phyloP scores from a whole-genome alignment of 2,888 invertebrate species.

The Yponomeuta sedellus region DNA sequence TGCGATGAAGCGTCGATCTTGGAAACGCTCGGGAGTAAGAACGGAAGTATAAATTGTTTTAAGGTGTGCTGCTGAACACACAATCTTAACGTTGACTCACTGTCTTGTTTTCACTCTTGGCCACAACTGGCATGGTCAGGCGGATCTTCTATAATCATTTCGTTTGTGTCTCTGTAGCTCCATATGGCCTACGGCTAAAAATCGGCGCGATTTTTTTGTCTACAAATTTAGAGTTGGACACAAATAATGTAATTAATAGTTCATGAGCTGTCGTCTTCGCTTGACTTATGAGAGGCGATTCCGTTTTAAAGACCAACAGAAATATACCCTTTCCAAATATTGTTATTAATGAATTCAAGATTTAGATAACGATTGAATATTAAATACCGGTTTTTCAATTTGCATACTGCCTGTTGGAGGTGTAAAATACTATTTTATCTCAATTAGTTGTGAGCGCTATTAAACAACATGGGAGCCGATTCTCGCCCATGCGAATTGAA shows the following conservation, averaged over 20 bases:
- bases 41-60: too few relatives aligned
- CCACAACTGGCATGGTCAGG: too few relatives aligned
- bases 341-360: background rate
- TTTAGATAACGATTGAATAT: background rate
- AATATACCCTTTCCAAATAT: background rate
- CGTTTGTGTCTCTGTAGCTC: too few relatives aligned
- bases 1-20: too few relatives aligned
- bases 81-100: too few relatives aligned
- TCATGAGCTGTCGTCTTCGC: conserved; percentile 1
- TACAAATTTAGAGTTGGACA: background rate
- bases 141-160: too few relatives aligned
- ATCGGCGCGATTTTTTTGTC: background rate
- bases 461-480: too few relatives aligned
- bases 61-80: too few relatives aligned
- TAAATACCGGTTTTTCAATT: background rate
- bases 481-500: too few relatives aligned
- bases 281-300: conserved; percentile 7
- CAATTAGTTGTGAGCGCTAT: background rate
- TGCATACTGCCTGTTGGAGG: background rate
- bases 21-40: too few relatives aligned
- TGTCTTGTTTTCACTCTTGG: too few relatives aligned
- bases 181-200: too few relatives aligned
- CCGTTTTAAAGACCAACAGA: background rate
- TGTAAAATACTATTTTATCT: background rate
- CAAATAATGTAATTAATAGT: conserved; percentile 12